phyloP scores from a whole-genome alignment of 2,113 vertebrate genomes.

The Thryonomys swinderianus region DNA sequence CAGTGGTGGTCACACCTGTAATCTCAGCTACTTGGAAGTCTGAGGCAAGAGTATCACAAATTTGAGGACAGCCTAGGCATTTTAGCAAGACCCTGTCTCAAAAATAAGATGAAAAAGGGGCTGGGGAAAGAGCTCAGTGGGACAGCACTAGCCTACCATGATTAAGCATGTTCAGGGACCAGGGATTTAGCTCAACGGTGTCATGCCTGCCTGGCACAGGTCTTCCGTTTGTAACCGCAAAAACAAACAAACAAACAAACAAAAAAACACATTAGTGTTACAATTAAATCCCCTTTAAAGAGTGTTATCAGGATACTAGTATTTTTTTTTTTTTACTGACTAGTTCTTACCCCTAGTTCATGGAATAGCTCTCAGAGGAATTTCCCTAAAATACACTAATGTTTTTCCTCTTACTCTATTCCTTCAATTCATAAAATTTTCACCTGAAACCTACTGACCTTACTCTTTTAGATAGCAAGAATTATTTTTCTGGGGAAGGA shows the following conservation, averaged over 20 bases:
- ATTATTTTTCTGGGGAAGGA: too few relatives aligned
- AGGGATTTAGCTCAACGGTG: too few relatives aligned
- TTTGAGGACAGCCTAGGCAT: neutral
- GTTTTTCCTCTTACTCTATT: neutral
- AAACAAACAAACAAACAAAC: too few relatives aligned
- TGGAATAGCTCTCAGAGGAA: neutral
- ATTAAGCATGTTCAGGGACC: neutral
- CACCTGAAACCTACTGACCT: neutral
- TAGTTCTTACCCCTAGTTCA: neutral
- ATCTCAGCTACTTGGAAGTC: neutral
- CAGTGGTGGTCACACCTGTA: neutral
- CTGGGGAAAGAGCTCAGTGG: neutral
- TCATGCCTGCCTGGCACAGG: too few relatives aligned
- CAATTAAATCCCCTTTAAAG: neutral
- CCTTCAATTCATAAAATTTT: constrained; percentile 25
- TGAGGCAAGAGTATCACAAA: neutral
- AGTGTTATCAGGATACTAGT: neutral
- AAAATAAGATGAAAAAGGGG: neutral
- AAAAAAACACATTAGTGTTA: neutral
- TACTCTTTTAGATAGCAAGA: neutral
- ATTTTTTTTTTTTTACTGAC: neutral
- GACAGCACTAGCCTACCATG: neutral
- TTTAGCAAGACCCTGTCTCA: neutral
- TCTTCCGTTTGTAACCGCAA: too few relatives aligned
- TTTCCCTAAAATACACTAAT: neutral